Percentiles rank a stretch among this genome's conserved stretches.
Evolutionary conservation across 1,140 invertebrate species (phyloP).

Genomic region (Cydia strobilella): DNA sequence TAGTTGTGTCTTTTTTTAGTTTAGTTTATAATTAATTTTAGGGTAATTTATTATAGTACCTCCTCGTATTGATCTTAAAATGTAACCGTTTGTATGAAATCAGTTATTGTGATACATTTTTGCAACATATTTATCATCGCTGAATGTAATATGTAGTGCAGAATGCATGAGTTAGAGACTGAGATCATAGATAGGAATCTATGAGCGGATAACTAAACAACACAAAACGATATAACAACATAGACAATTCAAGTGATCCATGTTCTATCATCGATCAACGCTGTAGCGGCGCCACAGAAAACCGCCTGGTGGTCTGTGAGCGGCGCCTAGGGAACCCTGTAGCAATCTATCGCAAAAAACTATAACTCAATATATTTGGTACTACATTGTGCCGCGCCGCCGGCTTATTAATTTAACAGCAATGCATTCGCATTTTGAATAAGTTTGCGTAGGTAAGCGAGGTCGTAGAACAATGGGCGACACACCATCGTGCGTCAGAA

Average conservation of each 20-base stretch:
- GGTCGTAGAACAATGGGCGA: conserved; percentile 36
- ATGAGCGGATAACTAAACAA: neutral
- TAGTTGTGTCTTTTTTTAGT: no score
- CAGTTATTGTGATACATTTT: no score
- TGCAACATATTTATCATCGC: no score
- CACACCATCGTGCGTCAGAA: conserved; percentile 13
- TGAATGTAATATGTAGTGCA: no score
- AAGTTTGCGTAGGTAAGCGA: conserved; percentile 34
- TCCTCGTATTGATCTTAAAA: no score
- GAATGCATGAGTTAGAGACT: no score
- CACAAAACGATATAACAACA: neutral
- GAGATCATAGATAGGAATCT: no score
- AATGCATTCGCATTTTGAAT: conserved; percentile 29
- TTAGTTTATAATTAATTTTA: no score
- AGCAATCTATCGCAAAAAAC: neutral
- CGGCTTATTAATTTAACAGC: conserved; percentile 22
- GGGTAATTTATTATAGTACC: no score
- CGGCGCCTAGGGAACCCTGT: neutral
- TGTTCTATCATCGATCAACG: neutral
- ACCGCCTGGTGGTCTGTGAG: no score
- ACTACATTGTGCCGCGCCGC: conserved; percentile 3
- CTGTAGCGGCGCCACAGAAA: neutral
- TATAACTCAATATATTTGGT: neutral
- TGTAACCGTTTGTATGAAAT: no score
- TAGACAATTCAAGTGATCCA: neutral